These are phyloP conservation scores for Tribolium freemani DNA, from an alignment of 2,888 invertebrate genomes.

Conservation along the genomic window DNA sequence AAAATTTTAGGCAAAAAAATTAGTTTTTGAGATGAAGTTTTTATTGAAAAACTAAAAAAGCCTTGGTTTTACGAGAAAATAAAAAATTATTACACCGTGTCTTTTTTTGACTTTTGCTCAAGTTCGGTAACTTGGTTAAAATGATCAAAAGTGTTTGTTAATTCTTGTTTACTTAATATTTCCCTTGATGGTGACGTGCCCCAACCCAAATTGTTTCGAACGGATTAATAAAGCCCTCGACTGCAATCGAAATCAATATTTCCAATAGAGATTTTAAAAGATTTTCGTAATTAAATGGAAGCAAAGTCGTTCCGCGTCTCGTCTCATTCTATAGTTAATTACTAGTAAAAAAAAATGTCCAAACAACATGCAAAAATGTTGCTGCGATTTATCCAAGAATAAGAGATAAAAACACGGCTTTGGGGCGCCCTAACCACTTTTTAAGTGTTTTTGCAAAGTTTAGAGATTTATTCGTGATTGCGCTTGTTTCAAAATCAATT, in stretches of 20 bases:
- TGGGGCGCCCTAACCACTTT: background rate
- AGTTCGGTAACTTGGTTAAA: background rate
- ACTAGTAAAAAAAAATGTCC: background rate
- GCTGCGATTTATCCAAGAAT: background rate
- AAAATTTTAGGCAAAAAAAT: no score
- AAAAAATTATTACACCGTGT: no score
- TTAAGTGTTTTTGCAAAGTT: background rate
- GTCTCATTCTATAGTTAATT: background rate
- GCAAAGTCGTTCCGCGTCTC: background rate
- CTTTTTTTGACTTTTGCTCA: background rate
- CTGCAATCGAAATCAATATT: conserved; percentile 19
- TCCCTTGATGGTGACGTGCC: background rate
- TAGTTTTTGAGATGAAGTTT: no score
- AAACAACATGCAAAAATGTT: no score
- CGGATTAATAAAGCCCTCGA: conserved; percentile 3
- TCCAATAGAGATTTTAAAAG: conserved; percentile 20
- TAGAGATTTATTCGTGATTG: background rate
- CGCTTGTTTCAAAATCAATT: conserved; percentile 5
- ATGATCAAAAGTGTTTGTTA: background rate
- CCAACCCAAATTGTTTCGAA: conserved; percentile 10
- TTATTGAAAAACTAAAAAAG: no score
- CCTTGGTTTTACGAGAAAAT: no score
- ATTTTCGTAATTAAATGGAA: conserved; percentile 20
- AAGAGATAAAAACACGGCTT: no score
- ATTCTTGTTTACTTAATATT: background rate